Base-by-base conservation (phyloP, 2,888 invertebrate species). In the Prenolepis imparis region DNA sequence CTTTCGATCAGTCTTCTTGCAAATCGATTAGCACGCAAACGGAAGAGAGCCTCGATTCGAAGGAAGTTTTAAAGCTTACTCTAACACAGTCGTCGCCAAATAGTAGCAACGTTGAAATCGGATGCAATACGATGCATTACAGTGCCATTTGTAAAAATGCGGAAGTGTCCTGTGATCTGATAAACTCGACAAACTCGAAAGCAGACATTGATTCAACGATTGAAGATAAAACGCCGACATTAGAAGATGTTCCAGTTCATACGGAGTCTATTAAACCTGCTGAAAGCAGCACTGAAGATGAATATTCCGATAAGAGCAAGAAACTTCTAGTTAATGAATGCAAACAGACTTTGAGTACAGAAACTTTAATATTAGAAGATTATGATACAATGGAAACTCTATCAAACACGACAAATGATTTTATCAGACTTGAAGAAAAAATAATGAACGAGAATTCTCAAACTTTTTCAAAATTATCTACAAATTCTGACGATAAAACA, bases 111-210 rank as follows among this genome's bases (percentile, higher is more conserved):
- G 32, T 41, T 55, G 70, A 78, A 18, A 18, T 8, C 32, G 70
- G 59, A 21, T 78, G 70, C 44, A 78, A 78, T 21, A 78, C 70
- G 8, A 21, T 9, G 8, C 1, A 59, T 28, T 24, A 41, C n/a
- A 15, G n/a, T 52, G 21, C 21, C 5, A 15, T 41, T 44, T 59
- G 4, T 12, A 41, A 18, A 0, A 59, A 78, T 32, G 44, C 18
- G 2, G 70, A 24, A 36, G 12, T 78, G 8, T 70, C 59, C 32
- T 78, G 32, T 8, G 44, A 57, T n/a, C 12, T 78, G 18, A 32
- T 59, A 44, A 32, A 3, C 21, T 36, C 8, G 8, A n/a, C 39
- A 41, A 57, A 67, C 15, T 28, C 11, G 6, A 15, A 39, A 24
- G 3, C 6, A 32, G 9, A 77, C 8, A 5, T 18, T 36, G 52